A percentile compares a stretch with the other conserved stretches of the same genome.
Conservation (phyloP, 1,140 invertebrate genomes). For the Ylistrum balloti region DNA sequence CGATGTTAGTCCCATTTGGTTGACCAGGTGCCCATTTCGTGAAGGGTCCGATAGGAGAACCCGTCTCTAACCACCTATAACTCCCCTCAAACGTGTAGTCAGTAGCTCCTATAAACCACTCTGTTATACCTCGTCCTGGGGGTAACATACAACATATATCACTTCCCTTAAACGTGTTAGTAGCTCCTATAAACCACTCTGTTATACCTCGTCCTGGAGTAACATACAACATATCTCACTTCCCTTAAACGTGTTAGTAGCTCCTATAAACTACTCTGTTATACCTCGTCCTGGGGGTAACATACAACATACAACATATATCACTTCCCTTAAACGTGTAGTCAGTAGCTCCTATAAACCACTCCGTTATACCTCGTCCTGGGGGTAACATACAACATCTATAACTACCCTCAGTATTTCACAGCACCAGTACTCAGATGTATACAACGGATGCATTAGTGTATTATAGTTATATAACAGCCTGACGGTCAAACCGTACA, state of each 20-base stretch:
- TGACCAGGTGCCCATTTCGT: constrained; percentile 46
- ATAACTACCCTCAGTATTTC: too few species aligned
- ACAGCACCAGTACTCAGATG: too few species aligned
- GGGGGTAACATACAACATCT: not conserved
- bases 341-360: constrained; percentile 47
- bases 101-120: constrained; percentile 43
- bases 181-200: constrained; percentile 43
- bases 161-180: constrained; percentile 44
- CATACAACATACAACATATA: constrained; percentile 41
- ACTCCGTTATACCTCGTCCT: constrained; percentile 38
- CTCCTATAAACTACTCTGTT: constrained; percentile 42
- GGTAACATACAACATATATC: not conserved
- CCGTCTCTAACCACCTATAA: constrained; percentile 48
- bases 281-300: constrained; percentile 7
- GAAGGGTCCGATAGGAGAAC: constrained; percentile 41
- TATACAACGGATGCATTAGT: too few species aligned
- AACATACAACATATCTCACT: not conserved
- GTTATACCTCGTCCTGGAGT: constrained; percentile 31
- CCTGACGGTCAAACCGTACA: too few species aligned
- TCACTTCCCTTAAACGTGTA: constrained; percentile 48
- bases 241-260: constrained; percentile 49
- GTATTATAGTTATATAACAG: too few species aligned
- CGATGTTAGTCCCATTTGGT: constrained; percentile 11
- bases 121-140: constrained; percentile 26
- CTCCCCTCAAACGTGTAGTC: constrained; percentile 51